Base-by-base conservation (phyloP, 2,797 vertebrate species). In the Natrix natrix region DNA sequence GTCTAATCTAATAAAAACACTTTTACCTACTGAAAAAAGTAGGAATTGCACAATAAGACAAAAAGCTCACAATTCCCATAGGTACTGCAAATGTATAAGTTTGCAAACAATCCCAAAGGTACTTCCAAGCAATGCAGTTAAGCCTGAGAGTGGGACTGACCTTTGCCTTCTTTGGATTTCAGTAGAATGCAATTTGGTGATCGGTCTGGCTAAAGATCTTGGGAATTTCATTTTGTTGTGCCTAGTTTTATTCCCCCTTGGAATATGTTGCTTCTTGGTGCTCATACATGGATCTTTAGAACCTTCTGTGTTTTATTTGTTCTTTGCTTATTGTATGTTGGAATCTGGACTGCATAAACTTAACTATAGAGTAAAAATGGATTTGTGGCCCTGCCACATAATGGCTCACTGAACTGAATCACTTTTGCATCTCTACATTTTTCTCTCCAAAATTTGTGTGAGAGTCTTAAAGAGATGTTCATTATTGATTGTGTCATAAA, bases 391-490 rank as follows among this genome's bases (percentile, higher is more conserved):
- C n/a, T 69, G 48, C 37, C 61, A 59, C 54, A 32, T 56, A 52
- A 37, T 52, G 63, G n/a, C 52, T 43, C 66, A 32, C 32, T 43
- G 52, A 37, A 57, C 48, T 66, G 43, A 52, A 60, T 91, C 12
- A 13, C 52, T 32, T 89, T 90, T 83, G 86, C 24, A 69, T 69
- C 83, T 89, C 26, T 86, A 59, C 60, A 37, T 69, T 90, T 87
- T 86, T 87, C 16, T 63, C 59, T 69, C 52, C 28, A 61, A 32
- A 48, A 43, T 66, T 91, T 66, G 52, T 63, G 11, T 91, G 87
- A 88, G 69, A 93, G 86, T 86, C 69, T 86, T 54, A 48, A 93
- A 61, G 92, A 91, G 87, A 89, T 91, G 86, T 24, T 93, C 63
- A 69, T 89, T 78, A 13, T 63, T 89, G 69, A 89, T 86, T 86